These are phyloP conservation scores for Neodiprion virginianus DNA, from an alignment of 1,140 invertebrate species.

Conservation along the genomic window DNA sequence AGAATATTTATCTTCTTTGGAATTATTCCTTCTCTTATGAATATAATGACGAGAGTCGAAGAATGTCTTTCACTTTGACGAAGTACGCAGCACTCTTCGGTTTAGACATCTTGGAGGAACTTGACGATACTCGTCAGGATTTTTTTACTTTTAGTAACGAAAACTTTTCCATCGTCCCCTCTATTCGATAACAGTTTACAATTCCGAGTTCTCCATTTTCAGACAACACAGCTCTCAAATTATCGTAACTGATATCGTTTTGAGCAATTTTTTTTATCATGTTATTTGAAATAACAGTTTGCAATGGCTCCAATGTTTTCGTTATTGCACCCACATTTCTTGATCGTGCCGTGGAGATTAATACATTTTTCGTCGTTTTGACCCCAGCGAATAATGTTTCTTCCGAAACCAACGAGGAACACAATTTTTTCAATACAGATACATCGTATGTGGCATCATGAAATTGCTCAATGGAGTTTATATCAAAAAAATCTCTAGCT, in stretches of 20 bases:
- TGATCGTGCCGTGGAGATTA: conserved; percentile 11
- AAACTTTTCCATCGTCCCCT: conserved; percentile 18
- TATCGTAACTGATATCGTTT: neutral
- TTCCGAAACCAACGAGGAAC: neutral
- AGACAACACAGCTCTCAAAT: neutral
- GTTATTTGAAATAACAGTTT: conserved; percentile 18
- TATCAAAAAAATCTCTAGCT: conserved; percentile 2
- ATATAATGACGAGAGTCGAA: too few species aligned
- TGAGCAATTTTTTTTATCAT: conserved; percentile 27
- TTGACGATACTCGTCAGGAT: conserved; percentile 19
- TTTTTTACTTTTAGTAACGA: conserved; percentile 22
- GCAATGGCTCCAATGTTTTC: conserved; percentile 16
- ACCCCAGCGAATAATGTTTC: neutral
- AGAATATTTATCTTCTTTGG: too few species aligned
- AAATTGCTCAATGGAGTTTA: conserved; percentile 6
- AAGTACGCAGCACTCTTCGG: too few species aligned
- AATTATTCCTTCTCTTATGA: too few species aligned
- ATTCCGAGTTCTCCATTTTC: conserved; percentile 15
- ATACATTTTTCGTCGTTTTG: conserved; percentile 10
- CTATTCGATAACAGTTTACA: conserved; percentile 17
- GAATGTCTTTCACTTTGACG: too few species aligned
- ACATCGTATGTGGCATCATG: conserved; percentile 6
- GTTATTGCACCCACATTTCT: conserved; percentile 9
- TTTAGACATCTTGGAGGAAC: conserved; percentile 14
- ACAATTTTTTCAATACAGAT: neutral